Base-by-base conservation (phyloP, 2,797 vertebrate genomes). In the Oceanodroma leucorhoa region DNA sequence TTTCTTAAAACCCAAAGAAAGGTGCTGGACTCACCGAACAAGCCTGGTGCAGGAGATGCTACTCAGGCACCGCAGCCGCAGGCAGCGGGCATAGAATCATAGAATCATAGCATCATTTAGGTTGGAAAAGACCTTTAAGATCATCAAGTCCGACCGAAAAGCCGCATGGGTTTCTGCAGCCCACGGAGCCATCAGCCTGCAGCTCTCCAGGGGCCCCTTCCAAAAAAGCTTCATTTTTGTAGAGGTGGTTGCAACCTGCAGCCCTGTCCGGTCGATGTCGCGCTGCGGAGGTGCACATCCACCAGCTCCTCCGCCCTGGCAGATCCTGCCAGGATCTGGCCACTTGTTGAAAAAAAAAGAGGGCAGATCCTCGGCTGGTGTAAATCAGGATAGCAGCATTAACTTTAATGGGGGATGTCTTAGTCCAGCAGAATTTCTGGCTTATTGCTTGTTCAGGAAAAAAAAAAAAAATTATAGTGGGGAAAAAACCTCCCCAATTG, bases 381-480 rank as follows among this genome's bases (percentile, higher is more conserved):
- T 77, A 94, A 84, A 93, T 54, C 71, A 77, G 46, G 38, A 30
- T 5, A 50, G 55, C 5, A 26, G 23, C 55, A 19, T n/a, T 50
- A 53, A 64, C 32, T 71, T 11, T 9, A 64, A 50, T 32, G 26
- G 29, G 58, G 23, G n/a, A 77, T 51, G 29, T 36, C 67, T 95
- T 38, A 73, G 34, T 67, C 89, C 48, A 85, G 67, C 71, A 73
- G 45, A 89, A 77, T 90, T 93, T 93, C 78, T 90, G 83, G 18
- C 10, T 70, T 92, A 41, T 53, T 43, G 38, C 43, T 79, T 89
- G 53, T 87, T 58, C 48, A 58, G 21, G 40, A 2, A 3, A 12
- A 26, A 7, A 45, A 43, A 36, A 38, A 16, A 41, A 38, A 65
- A 27, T 3, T 57, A 46, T 13, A 57, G 14, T 21, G 64, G 55